Evolutionary conservation across 2,113 vertebrate genomes (phyloP).

Genomic region (Nansenia antarctica): DNA sequence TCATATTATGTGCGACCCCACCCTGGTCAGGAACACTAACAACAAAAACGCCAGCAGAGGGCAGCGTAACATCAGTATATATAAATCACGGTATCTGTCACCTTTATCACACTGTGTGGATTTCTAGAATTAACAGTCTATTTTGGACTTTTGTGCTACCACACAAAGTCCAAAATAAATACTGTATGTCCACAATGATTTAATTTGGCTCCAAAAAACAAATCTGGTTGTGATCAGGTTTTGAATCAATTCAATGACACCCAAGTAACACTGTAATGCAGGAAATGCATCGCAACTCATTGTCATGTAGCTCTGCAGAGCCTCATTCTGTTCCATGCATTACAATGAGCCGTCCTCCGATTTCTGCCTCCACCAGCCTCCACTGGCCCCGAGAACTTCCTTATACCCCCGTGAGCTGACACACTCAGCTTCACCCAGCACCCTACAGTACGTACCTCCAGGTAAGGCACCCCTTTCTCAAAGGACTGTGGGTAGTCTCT

Average conservation of each 20-base stretch:
- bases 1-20: constrained; percentile 15
- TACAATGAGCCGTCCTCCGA: too few species aligned
- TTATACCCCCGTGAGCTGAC: neutral
- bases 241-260: neutral
- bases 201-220: neutral
- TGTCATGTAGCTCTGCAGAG: too few species aligned
- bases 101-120: neutral
- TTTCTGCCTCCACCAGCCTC: too few species aligned
- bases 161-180: too few species aligned
- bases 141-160: too few species aligned
- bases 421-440: neutral
- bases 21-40: constrained; percentile 3
- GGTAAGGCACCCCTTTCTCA: constrained; percentile 90
- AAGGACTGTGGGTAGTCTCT: constrained; percentile 87
- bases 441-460: constrained; percentile 84
- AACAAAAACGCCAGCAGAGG: constrained; percentile 55
- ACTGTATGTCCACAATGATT: neutral
- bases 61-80: constrained; percentile 42
- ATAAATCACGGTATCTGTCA: neutral
- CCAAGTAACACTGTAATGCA: too few species aligned
- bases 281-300: too few species aligned
- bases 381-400: too few species aligned
- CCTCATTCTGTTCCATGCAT: too few species aligned
- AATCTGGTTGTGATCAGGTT: neutral
- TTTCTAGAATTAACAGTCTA: neutral